A percentile compares a stretch with the other conserved stretches of the same genome.
phyloP scores from a whole-genome alignment of 2,797 vertebrate genomes.

The Crypturellus tataupa region DNA sequence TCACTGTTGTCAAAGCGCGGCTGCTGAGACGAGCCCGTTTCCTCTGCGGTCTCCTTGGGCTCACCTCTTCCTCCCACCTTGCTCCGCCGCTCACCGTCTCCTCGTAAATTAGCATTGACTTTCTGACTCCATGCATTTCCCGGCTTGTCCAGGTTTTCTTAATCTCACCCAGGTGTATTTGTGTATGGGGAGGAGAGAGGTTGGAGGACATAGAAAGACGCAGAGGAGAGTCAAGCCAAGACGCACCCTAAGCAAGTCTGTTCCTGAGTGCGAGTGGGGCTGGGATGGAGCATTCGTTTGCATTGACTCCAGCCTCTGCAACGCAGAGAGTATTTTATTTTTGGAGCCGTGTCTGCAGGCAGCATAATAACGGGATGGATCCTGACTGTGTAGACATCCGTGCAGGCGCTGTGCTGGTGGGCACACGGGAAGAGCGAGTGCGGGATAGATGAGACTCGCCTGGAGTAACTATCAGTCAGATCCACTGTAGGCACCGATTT shows the following conservation, averaged over 20 bases:
- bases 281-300: neutral
- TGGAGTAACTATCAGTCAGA: constrained; percentile 10
- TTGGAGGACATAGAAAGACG: neutral
- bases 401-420: neutral
- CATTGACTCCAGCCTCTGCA: neutral
- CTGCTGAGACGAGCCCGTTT: neutral
- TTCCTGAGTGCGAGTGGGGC: fast-evolving
- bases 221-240: neutral
- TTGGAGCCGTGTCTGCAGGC: neutral
- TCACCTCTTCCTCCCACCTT: neutral
- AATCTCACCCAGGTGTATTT: neutral
- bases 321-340: neutral
- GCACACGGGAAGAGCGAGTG: neutral
- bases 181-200: neutral
- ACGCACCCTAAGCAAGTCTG: neutral
- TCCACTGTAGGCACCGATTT: constrained; percentile 3
- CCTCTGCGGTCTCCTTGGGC: neutral
- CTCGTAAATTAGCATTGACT: neutral
- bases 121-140: neutral
- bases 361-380: neutral
- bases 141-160: neutral
- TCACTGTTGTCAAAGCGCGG: neutral
- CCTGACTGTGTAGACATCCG: neutral
- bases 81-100: neutral
- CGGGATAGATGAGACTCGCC: neutral